Base-by-base conservation (phyloP, 2,113 vertebrate species). In the Scortum barcoo region DNA sequence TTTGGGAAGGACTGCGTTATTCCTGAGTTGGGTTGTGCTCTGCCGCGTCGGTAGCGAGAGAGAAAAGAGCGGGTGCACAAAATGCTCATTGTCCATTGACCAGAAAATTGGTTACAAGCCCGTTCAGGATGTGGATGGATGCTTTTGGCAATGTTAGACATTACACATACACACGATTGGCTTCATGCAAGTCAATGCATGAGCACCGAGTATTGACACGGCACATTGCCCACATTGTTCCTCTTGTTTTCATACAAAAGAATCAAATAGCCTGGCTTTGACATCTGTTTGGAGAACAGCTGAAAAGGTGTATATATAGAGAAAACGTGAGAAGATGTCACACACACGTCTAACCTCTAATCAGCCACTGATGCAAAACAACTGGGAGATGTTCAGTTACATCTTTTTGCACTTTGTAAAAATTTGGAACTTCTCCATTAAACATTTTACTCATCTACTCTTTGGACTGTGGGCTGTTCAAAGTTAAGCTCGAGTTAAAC, bases 21-120 rank as follows among this genome's bases (percentile, higher is more conserved):
- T 44, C 20, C 24, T 17, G 44, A 2, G 17, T 48, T 48, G 24
- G 51, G 33, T 83, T 83, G 51, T 16, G 1, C 51, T 22, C 50
- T 10, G n/a, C 38, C 30, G 2, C 0, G 61, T 63, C 14, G 38
- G 22, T 22, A 36, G 40, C 56, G 30, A 54, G 44, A 42, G n/a
- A 67, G 10, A 75, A 83, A 66, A 70, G 50, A 0, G 19, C 76
- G 56, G 40, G 22, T 69, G 44, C 9, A 44, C 79, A 69, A 78
- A 88, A 70, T 78, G 81, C 24, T 85, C 60, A 73, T 76, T 80
- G 38, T 69, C 86, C 76, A 69, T 76, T 83, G 69, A 89, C 84
- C 66, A 73, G 78, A 92, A 93, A 91, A 91, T 90, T 83, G 76
- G 81, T 80, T 72, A 83, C 44, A 79, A 75, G 76, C 76, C 72